These are phyloP conservation scores for Sminthurides aquaticus DNA, from an alignment of 2,888 invertebrate genomes.

Conservation along the genomic window DNA sequence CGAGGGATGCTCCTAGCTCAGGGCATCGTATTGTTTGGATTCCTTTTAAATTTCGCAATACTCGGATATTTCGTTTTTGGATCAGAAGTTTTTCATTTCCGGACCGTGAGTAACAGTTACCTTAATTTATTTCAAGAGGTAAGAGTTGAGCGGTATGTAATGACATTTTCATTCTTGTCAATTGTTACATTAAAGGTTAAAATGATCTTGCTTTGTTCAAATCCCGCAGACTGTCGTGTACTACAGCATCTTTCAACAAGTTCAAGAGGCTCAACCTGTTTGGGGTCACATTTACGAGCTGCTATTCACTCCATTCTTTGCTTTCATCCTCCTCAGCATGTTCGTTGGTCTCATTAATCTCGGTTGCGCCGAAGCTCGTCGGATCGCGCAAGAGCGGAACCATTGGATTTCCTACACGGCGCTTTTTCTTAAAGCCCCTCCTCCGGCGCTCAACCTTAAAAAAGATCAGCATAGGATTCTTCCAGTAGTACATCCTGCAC, in stretches of 20 bases:
- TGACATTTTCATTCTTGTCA: neutral
- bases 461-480: neutral
- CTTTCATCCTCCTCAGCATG: conserved; percentile 4
- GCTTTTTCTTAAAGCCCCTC: neutral
- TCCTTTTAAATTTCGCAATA: neutral
- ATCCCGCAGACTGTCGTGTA: neutral
- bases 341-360: conserved; percentile 3
- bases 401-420: conserved; percentile 8
- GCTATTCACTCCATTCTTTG: neutral
- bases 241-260: neutral
- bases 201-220: no score
- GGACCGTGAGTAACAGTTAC: neutral
- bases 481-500: conserved; percentile 4
- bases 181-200: no score
- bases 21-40: neutral
- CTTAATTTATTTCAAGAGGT: conserved; percentile 12
- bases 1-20: conserved; percentile 1
- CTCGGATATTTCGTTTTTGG: conserved; percentile 10
- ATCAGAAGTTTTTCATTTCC: neutral
- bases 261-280: neutral
- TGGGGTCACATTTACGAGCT: conserved; percentile 8
- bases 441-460: neutral
- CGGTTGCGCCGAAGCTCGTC: conserved; percentile 6
- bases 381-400: conserved; percentile 10
- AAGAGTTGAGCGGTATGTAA: neutral